Conservation (phyloP, 2,113 vertebrate genomes). For the Cebidichthys violaceus region DNA sequence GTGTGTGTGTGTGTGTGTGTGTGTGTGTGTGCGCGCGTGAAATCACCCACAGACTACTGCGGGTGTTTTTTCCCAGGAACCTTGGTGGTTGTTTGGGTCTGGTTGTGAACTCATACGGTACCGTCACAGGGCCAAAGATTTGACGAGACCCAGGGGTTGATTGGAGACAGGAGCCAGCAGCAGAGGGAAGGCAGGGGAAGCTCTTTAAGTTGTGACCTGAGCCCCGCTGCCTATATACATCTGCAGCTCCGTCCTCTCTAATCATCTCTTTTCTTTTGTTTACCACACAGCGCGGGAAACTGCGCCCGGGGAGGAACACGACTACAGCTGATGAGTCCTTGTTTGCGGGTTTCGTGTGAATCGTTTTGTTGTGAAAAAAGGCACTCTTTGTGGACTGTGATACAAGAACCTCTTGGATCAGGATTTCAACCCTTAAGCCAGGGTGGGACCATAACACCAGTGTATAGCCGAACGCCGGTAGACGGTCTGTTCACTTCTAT, state of each 20-base stretch:
- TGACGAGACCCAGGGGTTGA: constrained; percentile 70
- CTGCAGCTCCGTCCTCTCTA: constrained; percentile 42
- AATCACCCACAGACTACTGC: constrained; percentile 47
- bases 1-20: constrained; percentile 3
- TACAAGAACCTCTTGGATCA: constrained; percentile 46
- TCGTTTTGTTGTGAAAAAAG: constrained; percentile 24
- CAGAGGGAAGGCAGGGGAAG: constrained; percentile 60
- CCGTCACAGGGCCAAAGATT: constrained; percentile 47
- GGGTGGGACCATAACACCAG: constrained; percentile 1
- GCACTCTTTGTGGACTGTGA: constrained; percentile 34
- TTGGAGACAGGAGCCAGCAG: constrained; percentile 59
- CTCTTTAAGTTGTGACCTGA: constrained; percentile 62
- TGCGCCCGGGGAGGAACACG: constrained; percentile 25
- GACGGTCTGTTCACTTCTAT: neutral
- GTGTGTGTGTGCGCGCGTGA: neutral
- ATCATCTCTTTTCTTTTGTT: constrained; percentile 32
- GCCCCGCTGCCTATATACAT: constrained; percentile 37
- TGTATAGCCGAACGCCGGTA: neutral
- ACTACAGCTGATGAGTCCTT: constrained; percentile 26
- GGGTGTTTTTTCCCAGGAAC: constrained; percentile 64
- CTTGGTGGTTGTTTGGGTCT: constrained; percentile 49
- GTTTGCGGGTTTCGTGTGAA: constrained; percentile 30
- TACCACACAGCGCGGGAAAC: constrained; percentile 27
- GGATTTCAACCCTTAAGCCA: constrained; percentile 43
- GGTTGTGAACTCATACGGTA: constrained; percentile 43